A percentile compares a stretch with the other conserved stretches of the same genome.
These are phyloP conservation scores for Tyria jacobaeae DNA, from an alignment of 2,888 invertebrate genomes.

Conservation along the genomic window DNA sequence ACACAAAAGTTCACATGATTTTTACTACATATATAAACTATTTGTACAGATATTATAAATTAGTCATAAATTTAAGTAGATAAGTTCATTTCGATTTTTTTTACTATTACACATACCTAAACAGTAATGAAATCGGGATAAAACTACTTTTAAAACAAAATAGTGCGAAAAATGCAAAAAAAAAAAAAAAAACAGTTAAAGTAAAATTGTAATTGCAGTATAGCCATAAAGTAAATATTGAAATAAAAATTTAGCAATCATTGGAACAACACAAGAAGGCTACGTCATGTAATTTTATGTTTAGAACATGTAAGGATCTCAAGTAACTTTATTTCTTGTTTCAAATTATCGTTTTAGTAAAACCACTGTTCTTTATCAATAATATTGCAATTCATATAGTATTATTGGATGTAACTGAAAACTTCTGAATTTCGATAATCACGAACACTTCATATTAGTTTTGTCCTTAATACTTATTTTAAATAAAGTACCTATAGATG, in stretches of 20 bases:
- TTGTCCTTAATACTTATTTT: too few relatives aligned
- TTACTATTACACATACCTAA: slow-evolving; percentile 21
- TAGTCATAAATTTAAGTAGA: slow-evolving; percentile 23
- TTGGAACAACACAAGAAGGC: too few relatives aligned
- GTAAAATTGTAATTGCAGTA: neutral
- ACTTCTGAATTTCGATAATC: neutral
- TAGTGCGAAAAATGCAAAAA: slow-evolving; percentile 43
- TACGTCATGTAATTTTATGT: too few relatives aligned
- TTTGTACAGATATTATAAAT: slow-evolving; percentile 23
- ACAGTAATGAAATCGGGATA: slow-evolving; percentile 25
- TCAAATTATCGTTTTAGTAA: too few relatives aligned
- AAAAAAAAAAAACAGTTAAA: too few relatives aligned
- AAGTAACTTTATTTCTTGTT: too few relatives aligned
- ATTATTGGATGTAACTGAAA: neutral
- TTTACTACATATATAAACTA: slow-evolving; percentile 6
- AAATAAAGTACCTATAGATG: neutral
- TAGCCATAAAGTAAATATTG: too few relatives aligned
- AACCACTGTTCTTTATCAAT: too few relatives aligned
- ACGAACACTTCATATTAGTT: too few relatives aligned
- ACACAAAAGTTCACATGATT: slow-evolving; percentile 15
- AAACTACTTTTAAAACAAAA: slow-evolving; percentile 60
- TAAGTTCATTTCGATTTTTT: slow-evolving; percentile 23
- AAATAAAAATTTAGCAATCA: too few relatives aligned
- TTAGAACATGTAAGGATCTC: too few relatives aligned
- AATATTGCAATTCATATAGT: too few relatives aligned